Evolutionary conservation across 2,113 vertebrate genomes (phyloP).

Genomic region (Campylomormyrus numenius): DNA sequence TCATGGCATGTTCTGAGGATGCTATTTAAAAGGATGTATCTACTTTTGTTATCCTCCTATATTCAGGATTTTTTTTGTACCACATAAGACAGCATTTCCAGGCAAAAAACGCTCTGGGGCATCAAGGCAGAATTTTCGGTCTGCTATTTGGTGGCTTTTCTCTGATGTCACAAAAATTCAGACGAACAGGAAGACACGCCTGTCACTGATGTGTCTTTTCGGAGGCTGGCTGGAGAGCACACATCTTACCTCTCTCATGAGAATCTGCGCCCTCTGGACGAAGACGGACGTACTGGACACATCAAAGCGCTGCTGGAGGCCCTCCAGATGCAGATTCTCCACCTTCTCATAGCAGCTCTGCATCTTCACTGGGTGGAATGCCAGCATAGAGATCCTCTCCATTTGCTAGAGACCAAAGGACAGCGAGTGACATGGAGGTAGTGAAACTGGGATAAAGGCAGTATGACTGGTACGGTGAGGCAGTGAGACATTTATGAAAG

Average conservation of each 20-base stretch:
- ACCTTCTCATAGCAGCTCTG: conserved; percentile 87
- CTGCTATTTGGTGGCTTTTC: not conserved
- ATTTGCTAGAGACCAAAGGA: conserved; percentile 66
- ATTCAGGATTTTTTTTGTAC: not conserved
- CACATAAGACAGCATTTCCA: not conserved
- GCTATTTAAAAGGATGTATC: not conserved
- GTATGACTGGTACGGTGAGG: not conserved
- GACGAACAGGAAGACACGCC: not conserved
- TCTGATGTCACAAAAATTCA: not conserved
- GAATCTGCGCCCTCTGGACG: conserved; percentile 88
- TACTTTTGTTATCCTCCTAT: not conserved
- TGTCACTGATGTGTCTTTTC: not conserved
- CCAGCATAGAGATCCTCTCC: conserved; percentile 88
- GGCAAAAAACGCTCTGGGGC: too few species aligned
- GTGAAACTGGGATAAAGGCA: not conserved
- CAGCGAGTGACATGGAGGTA: not conserved
- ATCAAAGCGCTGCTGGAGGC: conserved; percentile 88
- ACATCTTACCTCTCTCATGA: conserved; percentile 82
- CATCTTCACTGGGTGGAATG: conserved; percentile 96
- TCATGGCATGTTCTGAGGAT: not conserved
- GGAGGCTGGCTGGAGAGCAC: not conserved
- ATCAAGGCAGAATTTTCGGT: not conserved
- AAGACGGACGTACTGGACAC: conserved; percentile 83
- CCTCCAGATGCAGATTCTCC: conserved; percentile 84
- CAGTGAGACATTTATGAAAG: not conserved